Percentiles rank a stretch among this genome's conserved stretches.
Evolutionary conservation across 2,113 vertebrate species (phyloP).

Genomic region (Amphiprion ocellaris): DNA sequence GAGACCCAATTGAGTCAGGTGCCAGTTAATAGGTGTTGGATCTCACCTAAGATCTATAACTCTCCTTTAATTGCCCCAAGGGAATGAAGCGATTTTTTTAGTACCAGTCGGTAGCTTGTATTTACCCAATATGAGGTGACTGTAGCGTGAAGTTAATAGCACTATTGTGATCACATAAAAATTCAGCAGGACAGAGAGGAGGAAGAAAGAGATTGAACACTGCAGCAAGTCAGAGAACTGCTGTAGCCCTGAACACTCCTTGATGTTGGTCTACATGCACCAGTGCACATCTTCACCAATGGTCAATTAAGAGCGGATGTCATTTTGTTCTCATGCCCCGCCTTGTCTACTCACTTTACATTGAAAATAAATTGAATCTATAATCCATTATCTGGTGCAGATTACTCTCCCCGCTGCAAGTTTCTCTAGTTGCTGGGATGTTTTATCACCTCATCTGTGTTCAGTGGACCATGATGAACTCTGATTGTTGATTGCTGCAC

Average conservation of each 20-base stretch:
- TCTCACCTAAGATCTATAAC: too few species aligned
- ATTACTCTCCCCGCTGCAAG: constrained; percentile 49
- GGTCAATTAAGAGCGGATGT: constrained; percentile 78
- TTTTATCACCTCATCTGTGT: constrained; percentile 76
- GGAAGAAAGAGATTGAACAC: not conserved
- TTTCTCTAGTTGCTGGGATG: constrained; percentile 59
- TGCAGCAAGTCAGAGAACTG: not conserved
- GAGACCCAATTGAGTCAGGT: too few species aligned
- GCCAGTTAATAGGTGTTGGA: too few species aligned
- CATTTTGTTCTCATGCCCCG: constrained; percentile 59
- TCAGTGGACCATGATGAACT: constrained; percentile 62
- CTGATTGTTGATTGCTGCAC: constrained; percentile 70
- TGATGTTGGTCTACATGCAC: constrained; percentile 37
- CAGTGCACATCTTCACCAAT: constrained; percentile 48
- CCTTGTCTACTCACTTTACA: constrained; percentile 68
- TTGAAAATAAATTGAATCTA: constrained; percentile 75
- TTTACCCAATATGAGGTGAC: constrained; percentile 29
- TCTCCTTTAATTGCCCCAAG: too few species aligned
- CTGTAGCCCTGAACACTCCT: constrained; percentile 34
- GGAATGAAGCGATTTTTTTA: not conserved
- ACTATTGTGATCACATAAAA: constrained; percentile 23
- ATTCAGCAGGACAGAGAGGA: not conserved
- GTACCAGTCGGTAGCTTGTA: constrained; percentile 7
- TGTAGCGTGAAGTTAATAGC: constrained; percentile 26
- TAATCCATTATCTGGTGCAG: constrained; percentile 73